Evolutionary conservation across 2,797 vertebrate genomes (phyloP), one percentile per base, ranked within the genome.

Genomic region (Leptodactylus fallax): DNA sequence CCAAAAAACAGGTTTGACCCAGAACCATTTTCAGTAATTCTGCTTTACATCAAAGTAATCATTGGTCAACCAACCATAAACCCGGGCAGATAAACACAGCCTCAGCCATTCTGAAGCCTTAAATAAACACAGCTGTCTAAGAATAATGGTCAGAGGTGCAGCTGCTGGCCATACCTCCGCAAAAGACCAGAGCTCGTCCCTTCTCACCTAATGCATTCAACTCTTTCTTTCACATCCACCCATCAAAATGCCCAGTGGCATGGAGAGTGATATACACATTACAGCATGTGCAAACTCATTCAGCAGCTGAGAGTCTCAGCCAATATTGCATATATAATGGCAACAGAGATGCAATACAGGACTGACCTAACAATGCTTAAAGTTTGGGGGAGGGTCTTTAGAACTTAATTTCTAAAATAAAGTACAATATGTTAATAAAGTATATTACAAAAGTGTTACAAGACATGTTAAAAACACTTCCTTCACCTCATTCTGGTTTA

Each of bases 121-220:
- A 85, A 78, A 85, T 85, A 88, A 88, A 85, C 83, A 88, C 87
- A 88, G 83, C 83, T 89, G 87, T 51, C 55, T 36, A 36, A 13
- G 47, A 85, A 88, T 69, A 85, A 77, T 45, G 56, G 82, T 51
- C 36, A 80, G 63, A 47, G 56, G 55, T 61, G 55, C 82, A 88
- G 82, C 87, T 79, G 76, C 53, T 13, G 23, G 63, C 51, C 16
- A 25, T 69, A 79, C 77, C 58, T 55, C 87, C 8, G 7, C 58
- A 79, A 61, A 55, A 74, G 72, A 74, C 13, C 36, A 60, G 36
- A 36, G 36, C 4, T 36, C 36, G 4, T 36, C 36, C 45, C 55
- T 49, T 23, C 5, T 55, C 47, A 85, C 72, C 60, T 21, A 86
- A 45, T 27, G 27, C 63, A 65, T 3, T 13, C 8, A 65, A 65